A percentile compares a stretch with the other conserved stretches of the same genome.
These are phyloP conservation scores for Synanthedon formicaeformis DNA, from an alignment of 2,888 invertebrate species.

Conservation along the genomic window DNA sequence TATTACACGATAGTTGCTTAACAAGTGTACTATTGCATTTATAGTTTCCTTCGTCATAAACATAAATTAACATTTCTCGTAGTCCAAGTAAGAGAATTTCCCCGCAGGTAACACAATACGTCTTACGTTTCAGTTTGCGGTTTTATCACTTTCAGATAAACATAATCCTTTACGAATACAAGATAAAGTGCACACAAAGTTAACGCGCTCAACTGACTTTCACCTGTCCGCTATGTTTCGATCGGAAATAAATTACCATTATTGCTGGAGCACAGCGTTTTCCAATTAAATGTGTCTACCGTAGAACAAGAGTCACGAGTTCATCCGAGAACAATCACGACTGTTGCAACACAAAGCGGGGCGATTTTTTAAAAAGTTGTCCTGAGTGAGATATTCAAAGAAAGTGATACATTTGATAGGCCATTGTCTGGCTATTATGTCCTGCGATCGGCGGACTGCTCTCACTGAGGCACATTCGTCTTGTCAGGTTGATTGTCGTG, in stretches of 20 bases:
- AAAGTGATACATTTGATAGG: slow-evolving; percentile 57
- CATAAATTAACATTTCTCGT: slow-evolving; percentile 28
- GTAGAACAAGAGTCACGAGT: slow-evolving; percentile 60
- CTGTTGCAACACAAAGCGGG: slow-evolving; percentile 45
- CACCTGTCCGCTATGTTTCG: slow-evolving; percentile 48
- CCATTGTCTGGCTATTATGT: slow-evolving; percentile 34
- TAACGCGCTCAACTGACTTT: slow-evolving; percentile 25
- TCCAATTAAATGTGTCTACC: slow-evolving; percentile 55
- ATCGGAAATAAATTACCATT: slow-evolving; percentile 42
- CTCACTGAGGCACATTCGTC: slow-evolving; percentile 43
- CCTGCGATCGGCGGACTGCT: slow-evolving; percentile 25
- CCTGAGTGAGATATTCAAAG: slow-evolving; percentile 37
- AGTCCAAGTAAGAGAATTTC: background rate
- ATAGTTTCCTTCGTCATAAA: slow-evolving; percentile 29
- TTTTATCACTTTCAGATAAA: slow-evolving; percentile 12
- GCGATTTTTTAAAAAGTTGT: slow-evolving; percentile 56
- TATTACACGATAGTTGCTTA: no score
- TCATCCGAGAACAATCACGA: slow-evolving; percentile 61
- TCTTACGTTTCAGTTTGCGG: slow-evolving; percentile 11
- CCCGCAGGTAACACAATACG: background rate
- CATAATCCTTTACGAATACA: slow-evolving; percentile 12
- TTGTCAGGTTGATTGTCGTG: slow-evolving; percentile 55
- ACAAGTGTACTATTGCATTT: slow-evolving; percentile 10
- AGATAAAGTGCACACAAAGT: slow-evolving; percentile 14
- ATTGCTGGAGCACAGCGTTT: slow-evolving; percentile 18